Evolutionary conservation across 1,140 invertebrate species (phyloP).

Genomic region (Protaetia brevitarsis): DNA sequence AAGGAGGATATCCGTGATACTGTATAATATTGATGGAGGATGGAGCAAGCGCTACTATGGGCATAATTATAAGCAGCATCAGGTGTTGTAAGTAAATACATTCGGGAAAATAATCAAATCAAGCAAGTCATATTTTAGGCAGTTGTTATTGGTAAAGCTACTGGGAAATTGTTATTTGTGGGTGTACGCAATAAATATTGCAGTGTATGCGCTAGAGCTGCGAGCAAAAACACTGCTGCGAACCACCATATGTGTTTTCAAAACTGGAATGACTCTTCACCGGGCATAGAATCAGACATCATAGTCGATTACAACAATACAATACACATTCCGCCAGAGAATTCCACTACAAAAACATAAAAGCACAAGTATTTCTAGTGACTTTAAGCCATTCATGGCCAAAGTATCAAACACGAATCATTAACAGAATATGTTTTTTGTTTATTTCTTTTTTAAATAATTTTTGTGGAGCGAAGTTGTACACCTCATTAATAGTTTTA

Average conservation of each 20-base stretch:
- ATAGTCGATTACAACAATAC: too few species aligned
- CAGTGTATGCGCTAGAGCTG: neutral
- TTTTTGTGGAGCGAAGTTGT: too few species aligned
- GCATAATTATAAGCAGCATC: constrained; percentile 43
- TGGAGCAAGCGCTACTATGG: constrained; percentile 44
- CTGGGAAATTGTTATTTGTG: constrained; percentile 27
- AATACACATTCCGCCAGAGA: too few species aligned
- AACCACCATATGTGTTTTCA: neutral
- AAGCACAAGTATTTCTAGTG: too few species aligned
- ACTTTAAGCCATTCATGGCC: too few species aligned
- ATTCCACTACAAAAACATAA: too few species aligned
- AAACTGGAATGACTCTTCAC: neutral
- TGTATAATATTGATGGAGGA: constrained; percentile 42
- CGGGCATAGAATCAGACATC: neutral
- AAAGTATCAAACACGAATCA: too few species aligned
- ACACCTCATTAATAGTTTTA: too few species aligned
- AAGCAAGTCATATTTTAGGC: neutral
- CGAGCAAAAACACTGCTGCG: neutral
- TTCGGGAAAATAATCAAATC: neutral
- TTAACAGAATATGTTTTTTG: too few species aligned
- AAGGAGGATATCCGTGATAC: constrained; percentile 42
- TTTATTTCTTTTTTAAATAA: too few species aligned
- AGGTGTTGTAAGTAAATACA: constrained; percentile 30
- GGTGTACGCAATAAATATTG: constrained; percentile 44
- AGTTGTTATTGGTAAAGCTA: constrained; percentile 26